Evolutionary conservation across 2,888 invertebrate genomes (phyloP).

Genomic region (Drosophila tripunctata): DNA sequence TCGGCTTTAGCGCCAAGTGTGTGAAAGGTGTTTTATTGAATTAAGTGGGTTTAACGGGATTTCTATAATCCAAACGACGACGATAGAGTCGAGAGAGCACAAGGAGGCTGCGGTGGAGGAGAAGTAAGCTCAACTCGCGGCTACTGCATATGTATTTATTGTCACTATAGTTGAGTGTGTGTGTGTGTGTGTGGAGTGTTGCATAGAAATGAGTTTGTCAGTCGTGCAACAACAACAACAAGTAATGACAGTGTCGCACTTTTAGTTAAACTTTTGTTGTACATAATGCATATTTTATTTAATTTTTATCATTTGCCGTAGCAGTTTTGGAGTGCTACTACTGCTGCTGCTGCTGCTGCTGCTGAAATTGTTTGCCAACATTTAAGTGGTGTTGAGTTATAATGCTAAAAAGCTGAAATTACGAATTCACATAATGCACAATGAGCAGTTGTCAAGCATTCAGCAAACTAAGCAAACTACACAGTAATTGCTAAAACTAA

Average conservation of each 20-base stretch:
- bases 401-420: slow-evolving; percentile 40
- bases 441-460: slow-evolving; percentile 42
- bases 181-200: slow-evolving; percentile 31
- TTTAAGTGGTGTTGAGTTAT: slow-evolving; percentile 65
- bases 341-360: slow-evolving; percentile 8
- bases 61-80: slow-evolving; percentile 73
- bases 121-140: slow-evolving; percentile 1
- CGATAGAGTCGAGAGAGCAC: slow-evolving; percentile 8
- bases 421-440: slow-evolving; percentile 42
- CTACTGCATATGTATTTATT: slow-evolving; percentile 69
- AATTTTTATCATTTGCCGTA: slow-evolving; percentile 67
- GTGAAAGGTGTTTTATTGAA: slow-evolving; percentile 80
- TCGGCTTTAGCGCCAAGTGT: slow-evolving; percentile 77
- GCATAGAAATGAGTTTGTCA: slow-evolving; percentile 53
- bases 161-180: slow-evolving; percentile 61
- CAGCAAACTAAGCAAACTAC: slow-evolving; percentile 5
- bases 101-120: too few species aligned
- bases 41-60: slow-evolving; percentile 79
- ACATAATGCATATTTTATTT: slow-evolving; percentile 77
- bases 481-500: slow-evolving; percentile 23
- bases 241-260: slow-evolving; percentile 47
- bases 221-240: slow-evolving; percentile 22
- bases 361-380: slow-evolving; percentile 65
- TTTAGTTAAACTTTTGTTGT: slow-evolving; percentile 65
- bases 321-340: neutral